Percentiles rank a stretch among this genome's conserved stretches.
Evolutionary conservation across 53 echinoderm and acorn worm species (phyloP).

Genomic region (Paracentrotus lividus): DNA sequence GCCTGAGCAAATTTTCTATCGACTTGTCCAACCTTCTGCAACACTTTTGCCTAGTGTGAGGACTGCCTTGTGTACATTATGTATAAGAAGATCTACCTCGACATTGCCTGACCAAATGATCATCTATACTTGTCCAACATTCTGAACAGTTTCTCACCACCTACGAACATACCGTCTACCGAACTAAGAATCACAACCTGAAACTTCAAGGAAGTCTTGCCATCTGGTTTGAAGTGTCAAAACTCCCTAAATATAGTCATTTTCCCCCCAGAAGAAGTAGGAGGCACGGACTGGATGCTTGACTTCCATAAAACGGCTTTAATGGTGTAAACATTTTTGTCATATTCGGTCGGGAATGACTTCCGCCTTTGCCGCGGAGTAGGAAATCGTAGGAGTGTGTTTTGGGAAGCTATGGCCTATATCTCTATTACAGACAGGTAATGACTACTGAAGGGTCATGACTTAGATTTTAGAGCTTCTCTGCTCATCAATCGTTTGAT

Average conservation of each 20-base stretch:
- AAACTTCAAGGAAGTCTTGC: not conserved
- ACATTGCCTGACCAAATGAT: not conserved
- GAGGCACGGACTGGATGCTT: not conserved
- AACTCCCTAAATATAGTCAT: constrained; percentile 37
- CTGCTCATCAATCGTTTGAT: not conserved
- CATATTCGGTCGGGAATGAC: constrained; percentile 19
- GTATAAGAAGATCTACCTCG: not conserved
- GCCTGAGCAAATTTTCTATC: too few relatives aligned
- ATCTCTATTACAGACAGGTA: constrained; percentile 30
- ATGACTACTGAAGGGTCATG: constrained; percentile 32
- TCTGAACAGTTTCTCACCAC: not conserved
- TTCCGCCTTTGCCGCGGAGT: not conserved
- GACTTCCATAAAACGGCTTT: constrained; percentile 13
- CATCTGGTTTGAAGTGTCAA: constrained; percentile 29
- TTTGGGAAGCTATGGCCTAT: constrained; percentile 45
- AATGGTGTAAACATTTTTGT: constrained; percentile 37
- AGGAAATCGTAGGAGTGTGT: constrained; percentile 38
- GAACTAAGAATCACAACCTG: not conserved
- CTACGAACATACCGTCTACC: not conserved
- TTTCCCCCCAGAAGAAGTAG: not conserved
- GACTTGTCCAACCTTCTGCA: too few relatives aligned
- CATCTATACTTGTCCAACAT: not conserved
- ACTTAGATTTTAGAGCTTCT: constrained; percentile 30
- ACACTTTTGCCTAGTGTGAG: too few relatives aligned
- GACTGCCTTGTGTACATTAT: not conserved